A percentile compares a stretch with the other conserved stretches of the same genome.
Evolutionary conservation across 2,888 invertebrate genomes (phyloP).

Genomic region (Dynastes maya): DNA sequence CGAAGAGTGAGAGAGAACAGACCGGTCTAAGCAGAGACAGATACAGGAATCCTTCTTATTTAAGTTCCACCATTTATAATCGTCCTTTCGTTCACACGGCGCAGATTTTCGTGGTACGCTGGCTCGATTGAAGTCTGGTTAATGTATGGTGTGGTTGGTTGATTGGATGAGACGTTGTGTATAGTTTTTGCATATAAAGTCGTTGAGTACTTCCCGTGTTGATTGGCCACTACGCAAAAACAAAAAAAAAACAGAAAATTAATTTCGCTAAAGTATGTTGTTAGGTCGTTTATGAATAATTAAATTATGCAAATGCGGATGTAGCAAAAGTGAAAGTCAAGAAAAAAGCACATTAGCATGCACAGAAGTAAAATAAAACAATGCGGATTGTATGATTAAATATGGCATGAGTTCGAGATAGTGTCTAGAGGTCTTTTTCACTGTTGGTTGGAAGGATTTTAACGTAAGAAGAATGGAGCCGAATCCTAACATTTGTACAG

Average conservation of each 20-base stretch:
- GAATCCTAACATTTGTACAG: no score
- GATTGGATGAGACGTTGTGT: constrained; percentile 60
- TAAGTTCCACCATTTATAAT: constrained; percentile 12
- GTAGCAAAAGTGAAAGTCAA: neutral
- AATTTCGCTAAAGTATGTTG: constrained; percentile 28
- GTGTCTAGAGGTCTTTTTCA: no score
- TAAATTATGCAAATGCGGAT: neutral
- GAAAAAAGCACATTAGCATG: no score
- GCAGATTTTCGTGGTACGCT: constrained; percentile 67
- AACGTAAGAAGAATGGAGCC: no score
- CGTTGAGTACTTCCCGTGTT: constrained; percentile 66
- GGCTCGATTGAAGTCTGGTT: constrained; percentile 64
- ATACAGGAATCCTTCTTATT: constrained; percentile 8
- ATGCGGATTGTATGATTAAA: no score
- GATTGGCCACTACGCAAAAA: constrained; percentile 62
- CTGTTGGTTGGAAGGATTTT: no score
- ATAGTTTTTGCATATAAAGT: constrained; percentile 62
- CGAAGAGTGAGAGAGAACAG: neutral
- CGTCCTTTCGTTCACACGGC: constrained; percentile 60
- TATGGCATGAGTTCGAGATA: no score
- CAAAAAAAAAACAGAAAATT: constrained; percentile 29
- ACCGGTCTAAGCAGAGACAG: neutral
- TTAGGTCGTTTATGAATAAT: neutral
- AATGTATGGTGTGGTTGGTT: constrained; percentile 59
- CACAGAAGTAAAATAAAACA: no score